Evolutionary conservation across 2,113 vertebrate species (phyloP).

Genomic region (Ornithorhynchus anatinus): DNA sequence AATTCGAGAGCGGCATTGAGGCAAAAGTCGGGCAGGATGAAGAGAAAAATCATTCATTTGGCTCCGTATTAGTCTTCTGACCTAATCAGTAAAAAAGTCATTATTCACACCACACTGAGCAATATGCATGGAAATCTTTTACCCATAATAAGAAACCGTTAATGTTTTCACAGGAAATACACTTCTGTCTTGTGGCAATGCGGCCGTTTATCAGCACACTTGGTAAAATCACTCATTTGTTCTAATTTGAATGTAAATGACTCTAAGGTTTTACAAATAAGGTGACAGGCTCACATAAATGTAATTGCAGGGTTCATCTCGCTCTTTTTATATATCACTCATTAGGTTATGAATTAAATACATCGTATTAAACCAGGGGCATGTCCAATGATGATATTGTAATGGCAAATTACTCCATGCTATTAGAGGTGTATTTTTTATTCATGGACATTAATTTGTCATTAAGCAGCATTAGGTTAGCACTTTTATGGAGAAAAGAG

Average conservation of each 20-base stretch:
- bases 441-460: conserved; percentile 91
- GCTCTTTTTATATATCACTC: conserved; percentile 89
- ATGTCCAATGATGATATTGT: conserved; percentile 91
- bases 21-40: conserved; percentile 65
- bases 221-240: conserved; percentile 90
- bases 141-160: conserved; percentile 83
- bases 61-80: conserved; percentile 79
- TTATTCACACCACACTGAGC: conserved; percentile 84
- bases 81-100: conserved; percentile 85
- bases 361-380: conserved; percentile 90
- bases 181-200: conserved; percentile 73
- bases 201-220: conserved; percentile 84
- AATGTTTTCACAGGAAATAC: conserved; percentile 81
- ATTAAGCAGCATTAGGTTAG: conserved; percentile 88
- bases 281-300: conserved; percentile 90
- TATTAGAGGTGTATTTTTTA: conserved; percentile 90
- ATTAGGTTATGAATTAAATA: conserved; percentile 92
- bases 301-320: conserved; percentile 89
- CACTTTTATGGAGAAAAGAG: conserved; percentile 85
- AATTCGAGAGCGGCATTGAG: conserved; percentile 50
- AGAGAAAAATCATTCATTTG: conserved; percentile 84
- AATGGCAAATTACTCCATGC: conserved; percentile 89
- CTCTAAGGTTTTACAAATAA: conserved; percentile 90
- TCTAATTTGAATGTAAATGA: conserved; percentile 91
- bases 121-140: conserved; percentile 85